Evolutionary conservation across 2,888 invertebrate species (phyloP).

Genomic region (Drosophila multiciliata): DNA sequence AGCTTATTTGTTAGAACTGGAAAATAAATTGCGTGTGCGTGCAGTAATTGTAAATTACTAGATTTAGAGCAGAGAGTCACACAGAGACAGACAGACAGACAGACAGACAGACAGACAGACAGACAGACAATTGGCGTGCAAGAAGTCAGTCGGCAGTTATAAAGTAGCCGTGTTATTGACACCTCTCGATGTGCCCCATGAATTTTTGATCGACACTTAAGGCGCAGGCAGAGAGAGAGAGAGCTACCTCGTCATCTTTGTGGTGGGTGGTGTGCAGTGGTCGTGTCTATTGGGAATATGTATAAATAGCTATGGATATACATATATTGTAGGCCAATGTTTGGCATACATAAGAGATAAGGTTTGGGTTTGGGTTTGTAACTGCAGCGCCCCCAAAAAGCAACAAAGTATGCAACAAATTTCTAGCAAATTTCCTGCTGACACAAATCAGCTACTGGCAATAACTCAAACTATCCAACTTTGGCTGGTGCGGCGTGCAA

Average conservation of each 20-base stretch:
- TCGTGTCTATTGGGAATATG: constrained; percentile 25
- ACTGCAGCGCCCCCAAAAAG: constrained; percentile 8
- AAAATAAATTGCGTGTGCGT: constrained; percentile 84
- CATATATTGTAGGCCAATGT: constrained; percentile 16
- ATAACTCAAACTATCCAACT: constrained; percentile 53
- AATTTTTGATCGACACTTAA: constrained; percentile 67
- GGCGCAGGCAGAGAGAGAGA: constrained; percentile 12
- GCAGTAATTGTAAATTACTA: constrained; percentile 83
- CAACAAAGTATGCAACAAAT: constrained; percentile 52
- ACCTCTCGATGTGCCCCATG: constrained; percentile 58
- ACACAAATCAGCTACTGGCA: constrained; percentile 60
- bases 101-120: background rate
- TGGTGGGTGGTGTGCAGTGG: background rate
- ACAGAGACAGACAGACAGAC: background rate
- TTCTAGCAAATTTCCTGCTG: constrained; percentile 52
- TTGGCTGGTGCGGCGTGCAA: constrained; percentile 28
- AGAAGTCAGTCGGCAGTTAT: constrained; percentile 26
- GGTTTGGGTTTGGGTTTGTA: constrained; percentile 5
- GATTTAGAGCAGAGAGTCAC: constrained; percentile 16
- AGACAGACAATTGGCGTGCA: background rate
- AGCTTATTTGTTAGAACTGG: constrained; percentile 77
- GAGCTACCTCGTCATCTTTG: constrained; percentile 23
- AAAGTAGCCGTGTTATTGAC: constrained; percentile 64
- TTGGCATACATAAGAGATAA: constrained; percentile 23
- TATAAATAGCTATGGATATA: background rate